A percentile compares a stretch with the other conserved stretches of the same genome.
These are phyloP conservation scores for Tokudaia muenninki DNA, from an alignment of 2,797 vertebrate species.

Conservation along the genomic window DNA sequence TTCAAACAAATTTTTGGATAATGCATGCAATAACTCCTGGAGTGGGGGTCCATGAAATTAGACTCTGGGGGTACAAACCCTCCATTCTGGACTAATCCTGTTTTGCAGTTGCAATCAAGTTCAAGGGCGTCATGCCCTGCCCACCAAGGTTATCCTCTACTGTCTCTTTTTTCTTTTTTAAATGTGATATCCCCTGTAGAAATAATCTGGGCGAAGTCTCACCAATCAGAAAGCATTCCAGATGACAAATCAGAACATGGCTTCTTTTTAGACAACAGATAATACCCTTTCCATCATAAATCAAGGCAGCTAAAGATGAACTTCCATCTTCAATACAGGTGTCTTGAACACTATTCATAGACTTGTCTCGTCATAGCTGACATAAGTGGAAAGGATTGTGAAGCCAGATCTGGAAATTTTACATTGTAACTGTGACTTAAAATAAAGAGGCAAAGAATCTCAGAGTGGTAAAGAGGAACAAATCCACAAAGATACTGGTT, in stretches of 20 bases:
- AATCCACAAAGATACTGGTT: not conserved
- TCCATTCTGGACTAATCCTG: constrained; percentile 14
- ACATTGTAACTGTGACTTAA: not conserved
- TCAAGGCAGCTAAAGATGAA: not conserved
- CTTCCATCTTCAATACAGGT: not conserved
- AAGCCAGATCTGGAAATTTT: not conserved
- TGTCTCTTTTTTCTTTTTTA: not conserved
- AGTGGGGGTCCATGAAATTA: constrained; percentile 16
- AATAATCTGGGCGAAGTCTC: not conserved
- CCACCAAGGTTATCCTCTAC: not conserved
- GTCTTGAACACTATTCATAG: not conserved
- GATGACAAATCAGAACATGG: not conserved
- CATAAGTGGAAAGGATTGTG: not conserved
- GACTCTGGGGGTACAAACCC: not conserved
- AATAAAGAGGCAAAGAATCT: not conserved
- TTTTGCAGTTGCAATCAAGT: constrained; percentile 13
- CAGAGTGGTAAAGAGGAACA: not conserved
- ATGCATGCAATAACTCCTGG: constrained; percentile 41
- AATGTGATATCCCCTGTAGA: constrained; percentile 14
- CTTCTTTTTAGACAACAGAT: not conserved
- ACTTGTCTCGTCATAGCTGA: not conserved
- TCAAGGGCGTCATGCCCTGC: constrained; percentile 2
- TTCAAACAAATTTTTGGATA: constrained; percentile 78
- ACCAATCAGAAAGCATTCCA: not conserved
- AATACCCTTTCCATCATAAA: not conserved